These are phyloP conservation scores for Psilopsiagon aymara DNA, from an alignment of 2,113 vertebrate genomes.

Conservation along the genomic window DNA sequence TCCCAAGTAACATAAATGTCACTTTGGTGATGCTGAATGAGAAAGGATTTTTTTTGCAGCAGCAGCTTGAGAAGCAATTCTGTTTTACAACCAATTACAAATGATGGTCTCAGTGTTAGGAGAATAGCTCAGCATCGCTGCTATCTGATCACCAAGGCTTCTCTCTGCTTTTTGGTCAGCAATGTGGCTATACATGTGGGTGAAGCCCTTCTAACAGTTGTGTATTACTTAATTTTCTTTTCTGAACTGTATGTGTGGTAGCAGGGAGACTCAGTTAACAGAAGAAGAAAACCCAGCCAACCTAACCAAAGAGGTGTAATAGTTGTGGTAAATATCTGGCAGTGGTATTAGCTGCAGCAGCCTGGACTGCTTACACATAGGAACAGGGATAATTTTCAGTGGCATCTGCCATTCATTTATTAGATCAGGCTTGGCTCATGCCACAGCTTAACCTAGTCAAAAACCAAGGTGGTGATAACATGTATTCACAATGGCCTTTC, in stretches of 20 bases:
- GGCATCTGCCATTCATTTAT: background rate
- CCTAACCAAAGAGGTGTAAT: background rate
- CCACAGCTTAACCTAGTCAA: background rate
- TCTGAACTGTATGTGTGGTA: background rate
- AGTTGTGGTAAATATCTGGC: background rate
- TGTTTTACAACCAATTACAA: slow-evolving; percentile 27
- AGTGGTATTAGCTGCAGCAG: background rate
- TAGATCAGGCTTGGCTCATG: background rate
- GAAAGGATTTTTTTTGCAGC: background rate
- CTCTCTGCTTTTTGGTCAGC: background rate
- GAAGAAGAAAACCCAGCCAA: background rate
- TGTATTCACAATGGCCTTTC: background rate
- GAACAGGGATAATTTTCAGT: background rate
- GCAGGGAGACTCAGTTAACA: background rate
- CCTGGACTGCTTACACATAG: background rate
- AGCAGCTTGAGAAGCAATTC: background rate
- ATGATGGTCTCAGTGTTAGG: background rate
- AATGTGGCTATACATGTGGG: background rate
- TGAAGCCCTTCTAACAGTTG: background rate
- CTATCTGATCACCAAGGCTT: background rate
- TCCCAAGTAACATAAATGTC: slow-evolving; percentile 2
- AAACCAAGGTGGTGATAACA: background rate
- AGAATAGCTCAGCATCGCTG: background rate
- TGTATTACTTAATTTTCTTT: background rate
- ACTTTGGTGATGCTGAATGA: slow-evolving; percentile 15